These are phyloP conservation scores for Erpobdella octoculata DNA, from an alignment of 2,888 invertebrate species.

Conservation along the genomic window DNA sequence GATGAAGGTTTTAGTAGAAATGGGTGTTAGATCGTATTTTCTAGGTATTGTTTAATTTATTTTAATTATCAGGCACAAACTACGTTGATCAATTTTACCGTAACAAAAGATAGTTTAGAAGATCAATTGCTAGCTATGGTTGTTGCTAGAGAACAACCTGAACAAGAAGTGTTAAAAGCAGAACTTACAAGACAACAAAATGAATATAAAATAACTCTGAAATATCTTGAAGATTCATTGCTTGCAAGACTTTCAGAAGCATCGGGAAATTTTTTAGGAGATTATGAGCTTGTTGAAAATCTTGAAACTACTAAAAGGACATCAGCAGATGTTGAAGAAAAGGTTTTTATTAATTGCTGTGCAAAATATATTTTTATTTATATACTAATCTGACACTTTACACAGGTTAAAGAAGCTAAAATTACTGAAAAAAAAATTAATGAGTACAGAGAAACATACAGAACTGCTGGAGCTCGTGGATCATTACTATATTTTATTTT, in stretches of 20 bases:
- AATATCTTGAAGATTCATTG: slow-evolving; percentile 82
- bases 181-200: slow-evolving; percentile 89
- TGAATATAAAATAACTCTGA: slow-evolving; percentile 88
- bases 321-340: slow-evolving; percentile 81
- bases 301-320: slow-evolving; percentile 90
- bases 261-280: slow-evolving; percentile 84
- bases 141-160: slow-evolving; percentile 89
- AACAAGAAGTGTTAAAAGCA: slow-evolving; percentile 86
- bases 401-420: slow-evolving; percentile 75
- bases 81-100: slow-evolving; percentile 90
- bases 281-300: slow-evolving; percentile 88
- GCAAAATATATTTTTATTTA: background rate
- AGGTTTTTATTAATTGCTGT: slow-evolving; percentile 38
- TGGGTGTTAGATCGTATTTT: no score
- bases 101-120: slow-evolving; percentile 87
- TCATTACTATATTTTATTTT: slow-evolving; percentile 88
- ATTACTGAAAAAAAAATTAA: slow-evolving; percentile 85
- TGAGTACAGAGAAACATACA: slow-evolving; percentile 80
- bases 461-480: slow-evolving; percentile 83
- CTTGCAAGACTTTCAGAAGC: slow-evolving; percentile 81
- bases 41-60: no score
- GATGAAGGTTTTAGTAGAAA: no score
- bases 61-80: slow-evolving; percentile 90
- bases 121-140: slow-evolving; percentile 91
- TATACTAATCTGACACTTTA: background rate